Conservation (phyloP, 2,888 invertebrate genomes). For the Apantesis nais region DNA sequence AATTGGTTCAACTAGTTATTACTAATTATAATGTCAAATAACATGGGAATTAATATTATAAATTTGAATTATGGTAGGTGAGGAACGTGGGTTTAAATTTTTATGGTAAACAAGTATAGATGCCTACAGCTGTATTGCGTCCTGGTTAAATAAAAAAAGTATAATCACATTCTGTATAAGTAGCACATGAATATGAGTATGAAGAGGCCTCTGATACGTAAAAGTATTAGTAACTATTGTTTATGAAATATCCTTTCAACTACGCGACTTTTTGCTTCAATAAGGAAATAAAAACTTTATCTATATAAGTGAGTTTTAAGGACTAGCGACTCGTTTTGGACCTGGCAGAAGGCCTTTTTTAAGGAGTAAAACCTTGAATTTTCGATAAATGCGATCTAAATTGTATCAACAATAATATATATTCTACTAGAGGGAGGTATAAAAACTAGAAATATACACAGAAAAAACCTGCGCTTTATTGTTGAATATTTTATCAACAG, state of each 20-base stretch:
- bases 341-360: not conserved
- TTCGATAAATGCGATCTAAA: not conserved
- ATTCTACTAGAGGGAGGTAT: not conserved
- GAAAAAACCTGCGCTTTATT: too few relatives aligned
- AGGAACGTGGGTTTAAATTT: not conserved
- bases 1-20: conserved; percentile 1
- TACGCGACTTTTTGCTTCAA: conserved; percentile 32
- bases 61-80: not conserved
- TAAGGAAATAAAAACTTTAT: conserved; percentile 8
- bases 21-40: not conserved
- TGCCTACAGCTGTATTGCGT: not conserved
- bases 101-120: not conserved
- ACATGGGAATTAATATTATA: not conserved
- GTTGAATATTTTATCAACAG: not conserved
- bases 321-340: not conserved
- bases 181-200: conserved; percentile 21
- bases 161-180: not conserved
- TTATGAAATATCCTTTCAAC: conserved; percentile 45
- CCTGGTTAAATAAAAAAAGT: not conserved
- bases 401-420: not conserved
- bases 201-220: conserved; percentile 13
- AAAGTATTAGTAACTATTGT: conserved; percentile 49
- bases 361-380: not conserved
- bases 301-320: not conserved
- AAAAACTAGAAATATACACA: not conserved